Base-by-base conservation (phyloP, 2,888 invertebrate species). In the Melanotus villosus region DNA sequence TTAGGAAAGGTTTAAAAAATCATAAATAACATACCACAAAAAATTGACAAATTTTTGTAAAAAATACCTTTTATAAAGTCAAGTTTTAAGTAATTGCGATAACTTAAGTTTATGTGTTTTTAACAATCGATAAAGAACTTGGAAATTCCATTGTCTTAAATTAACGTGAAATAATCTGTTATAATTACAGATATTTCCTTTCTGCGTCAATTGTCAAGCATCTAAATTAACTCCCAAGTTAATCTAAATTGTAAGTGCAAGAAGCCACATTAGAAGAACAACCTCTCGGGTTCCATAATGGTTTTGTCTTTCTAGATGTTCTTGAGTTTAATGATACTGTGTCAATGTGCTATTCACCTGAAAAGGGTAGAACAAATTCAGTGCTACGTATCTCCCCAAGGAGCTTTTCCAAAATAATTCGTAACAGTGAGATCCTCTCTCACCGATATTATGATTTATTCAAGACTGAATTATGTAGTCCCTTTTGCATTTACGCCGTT, bases 371-470 rank as follows among this genome's bases (percentile, higher is more conserved):
- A 64, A 65, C 56, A 57, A 45, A 65, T 57, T 45, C 43, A 43
- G 18, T 43, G 59, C 36, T 60, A 21, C 21, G 26, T 10, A 19
- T 30, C 18, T 67, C 60, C 60, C 54, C 2, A 14, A 52, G 45
- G 59, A 59, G 41, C 41, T 54, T 52, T 67, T 52, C 21, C 43
- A 43, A 67, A 60, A 67, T 60, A 67, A 60, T 67, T 59, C 36
- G 59, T 41, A 54, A 50, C 43, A 60, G 60, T 60, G 52, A 67
- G 59, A 67, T 60, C 50, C 38, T 67, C 59, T 60, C 54, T 60
- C 52, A 18, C 60, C 60, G 47, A 60, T 67, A 64, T 64, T 64
- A 67, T 67, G 66, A 67, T 67, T 67, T 67, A 67, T 67, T 67
- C 66, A 67, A 60, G 54, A 50, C 14, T 60, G 59, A 60, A 60